Evolutionary conservation across 2,888 invertebrate genomes (phyloP), one percentile per base, ranked within the genome.

Genomic region (Taenaris catops): DNA sequence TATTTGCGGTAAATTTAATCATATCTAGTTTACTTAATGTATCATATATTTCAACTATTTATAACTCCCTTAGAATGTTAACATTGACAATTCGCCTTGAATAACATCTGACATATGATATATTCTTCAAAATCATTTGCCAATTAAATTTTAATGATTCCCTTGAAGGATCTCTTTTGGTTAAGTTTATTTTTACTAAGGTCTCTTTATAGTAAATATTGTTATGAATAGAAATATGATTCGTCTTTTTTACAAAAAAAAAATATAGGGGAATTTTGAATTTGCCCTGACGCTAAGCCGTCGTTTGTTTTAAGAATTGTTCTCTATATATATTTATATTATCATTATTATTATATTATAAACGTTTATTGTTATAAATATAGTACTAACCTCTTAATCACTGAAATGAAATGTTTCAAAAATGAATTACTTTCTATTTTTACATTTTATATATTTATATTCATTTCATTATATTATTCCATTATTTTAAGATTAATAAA

Each of bases 261-360:
- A 55, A 57, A 62, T 61, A 62, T 59, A 65, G 71, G 68, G 55
- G 57, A 66, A 71, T 71, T 72, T 56, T 57, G 52, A 69, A 71
- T 72, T 72, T 60, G 26, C 53, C 66, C 70, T 60, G 45, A 45
- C 48, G 53, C 23, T 31, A 23, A 8, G 11, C 16, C 20, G 28
- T 56, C 47, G 49, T 44, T 51, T 55, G 55, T 58, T 63, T 59
- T 53, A 44, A 48, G 38, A 8, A 14, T 29, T 56, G 44, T 54
- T 56, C 49, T 52, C 44, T 21, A 36, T 32, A n/a, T n/a, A n/a
- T n/a, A n/a, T n/a, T 7, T 14, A 27, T 18, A 32, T 31, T 40
- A 11, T 10, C 9, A 34, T 18, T 34, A n/a, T 14, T 14, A 19
- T 19, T 19, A 19, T 19, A 19, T 21, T 7, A 16, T 18, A 29